Evolutionary conservation across 2,113 vertebrate genomes (phyloP).

Genomic region (Tachysurus fulvidraco): DNA sequence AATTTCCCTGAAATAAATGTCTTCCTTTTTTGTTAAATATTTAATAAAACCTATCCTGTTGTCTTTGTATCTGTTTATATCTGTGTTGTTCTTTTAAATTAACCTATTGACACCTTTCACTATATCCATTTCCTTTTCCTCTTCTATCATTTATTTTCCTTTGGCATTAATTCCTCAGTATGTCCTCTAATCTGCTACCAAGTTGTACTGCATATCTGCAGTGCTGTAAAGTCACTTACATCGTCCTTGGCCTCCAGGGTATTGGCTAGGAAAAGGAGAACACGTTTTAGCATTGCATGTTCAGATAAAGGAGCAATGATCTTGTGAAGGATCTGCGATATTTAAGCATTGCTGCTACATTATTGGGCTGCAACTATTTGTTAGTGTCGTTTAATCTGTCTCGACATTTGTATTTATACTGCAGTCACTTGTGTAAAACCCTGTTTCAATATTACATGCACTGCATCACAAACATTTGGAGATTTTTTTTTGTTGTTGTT

Average conservation of each 20-base stretch:
- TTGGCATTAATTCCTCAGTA: neutral
- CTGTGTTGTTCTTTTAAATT: neutral
- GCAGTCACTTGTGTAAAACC: neutral
- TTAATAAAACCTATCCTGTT: neutral
- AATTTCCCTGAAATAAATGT: neutral
- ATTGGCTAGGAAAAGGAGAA: neutral
- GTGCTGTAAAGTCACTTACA: neutral
- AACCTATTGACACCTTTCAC: neutral
- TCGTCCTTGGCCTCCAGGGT: constrained; percentile 21
- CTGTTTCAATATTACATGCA: neutral
- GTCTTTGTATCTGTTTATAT: neutral
- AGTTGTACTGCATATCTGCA: constrained; percentile 5
- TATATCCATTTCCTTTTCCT: constrained; percentile 42
- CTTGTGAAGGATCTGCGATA: neutral
- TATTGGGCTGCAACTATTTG: neutral
- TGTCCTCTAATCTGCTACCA: constrained; percentile 5
- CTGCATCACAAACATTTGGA: neutral
- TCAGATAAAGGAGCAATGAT: neutral
- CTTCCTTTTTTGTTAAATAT: neutral
- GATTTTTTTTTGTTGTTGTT: neutral
- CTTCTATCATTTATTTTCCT: neutral
- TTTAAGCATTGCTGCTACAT: neutral
- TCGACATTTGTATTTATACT: neutral
- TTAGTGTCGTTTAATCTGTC: neutral
- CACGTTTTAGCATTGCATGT: neutral